Evolutionary conservation across 1,140 invertebrate species (phyloP).

Genomic region (Penaeus vannamei): DNA sequence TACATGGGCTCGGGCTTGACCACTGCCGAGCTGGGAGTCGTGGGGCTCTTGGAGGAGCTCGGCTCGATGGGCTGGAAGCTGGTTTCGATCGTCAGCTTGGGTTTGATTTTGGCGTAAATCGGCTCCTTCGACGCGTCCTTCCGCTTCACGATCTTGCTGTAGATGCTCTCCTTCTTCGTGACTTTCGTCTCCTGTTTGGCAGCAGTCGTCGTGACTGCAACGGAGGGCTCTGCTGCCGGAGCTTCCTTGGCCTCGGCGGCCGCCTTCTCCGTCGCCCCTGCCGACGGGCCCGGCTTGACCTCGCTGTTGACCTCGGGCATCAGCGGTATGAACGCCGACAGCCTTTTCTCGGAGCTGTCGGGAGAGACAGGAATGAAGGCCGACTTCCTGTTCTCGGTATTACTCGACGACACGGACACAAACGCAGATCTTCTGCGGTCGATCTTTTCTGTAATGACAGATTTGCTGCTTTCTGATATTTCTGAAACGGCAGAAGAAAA

Average conservation of each 20-base stretch:
- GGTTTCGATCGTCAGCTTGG: slow-evolving; percentile 64
- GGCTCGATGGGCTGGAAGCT: slow-evolving; percentile 67
- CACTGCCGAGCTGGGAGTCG: slow-evolving; percentile 30
- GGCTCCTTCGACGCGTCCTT: slow-evolving; percentile 62
- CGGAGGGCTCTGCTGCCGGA: background rate
- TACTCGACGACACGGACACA: background rate
- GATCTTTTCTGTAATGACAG: background rate
- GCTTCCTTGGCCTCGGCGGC: background rate
- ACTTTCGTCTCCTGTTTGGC: slow-evolving; percentile 5
- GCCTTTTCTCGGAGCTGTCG: no score
- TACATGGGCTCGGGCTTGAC: slow-evolving; percentile 67
- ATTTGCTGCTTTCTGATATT: slow-evolving; percentile 26
- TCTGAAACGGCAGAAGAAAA: slow-evolving; percentile 24
- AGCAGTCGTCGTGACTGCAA: slow-evolving; percentile 2
- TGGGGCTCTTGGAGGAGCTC: slow-evolving; percentile 29
- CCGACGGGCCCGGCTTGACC: background rate
- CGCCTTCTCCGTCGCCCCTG: background rate
- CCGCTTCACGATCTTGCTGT: slow-evolving; percentile 65
- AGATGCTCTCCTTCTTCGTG: slow-evolving; percentile 66
- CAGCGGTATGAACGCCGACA: no score
- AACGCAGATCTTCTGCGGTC: slow-evolving; percentile 27
- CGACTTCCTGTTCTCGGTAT: slow-evolving; percentile 22
- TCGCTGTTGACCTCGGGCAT: no score
- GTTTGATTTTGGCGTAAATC: slow-evolving; percentile 66
- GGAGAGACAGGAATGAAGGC: background rate